Evolutionary conservation across 2,888 invertebrate species (phyloP), one percentile per base, ranked within the genome.

Genomic region (Schrankia costaestrigalis): DNA sequence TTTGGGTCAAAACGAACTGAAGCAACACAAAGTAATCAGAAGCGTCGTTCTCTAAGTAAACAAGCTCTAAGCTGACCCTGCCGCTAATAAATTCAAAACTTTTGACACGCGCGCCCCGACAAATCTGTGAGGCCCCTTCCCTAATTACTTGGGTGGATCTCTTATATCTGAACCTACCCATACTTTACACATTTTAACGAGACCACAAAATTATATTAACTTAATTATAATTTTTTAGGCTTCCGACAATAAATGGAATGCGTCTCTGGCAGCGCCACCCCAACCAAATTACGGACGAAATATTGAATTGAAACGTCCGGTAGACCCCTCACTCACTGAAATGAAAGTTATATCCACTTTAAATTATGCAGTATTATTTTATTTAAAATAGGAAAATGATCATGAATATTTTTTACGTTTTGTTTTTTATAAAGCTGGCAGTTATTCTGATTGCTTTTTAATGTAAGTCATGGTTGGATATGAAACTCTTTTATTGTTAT

Each of bases 261-360:
- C 40, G 41, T 47, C 31, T 29, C 41, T 11, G 19, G 21, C 5
- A n/a, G n/a, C 19, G 17, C 14, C 21, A 29, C 35, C 41, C 44
- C 31, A 31, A 42, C 35, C 33, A 28, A 51, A 51, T 55, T 51
- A 43, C 30, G 42, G 34, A 46, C 31, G 32, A 42, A 44, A 46
- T 52, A 52, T 55, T 44, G 46, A 48, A 52, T 52, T 55, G 43
- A 33, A 51, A 43, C 30, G 55, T 54, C 54, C 48, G 42, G 36
- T 27, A 28, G 38, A 13, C 14, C 19, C 18, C 11, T 13, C 18
- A 10, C 30, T 17, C 32, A 31, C 6, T 19, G 17, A 14, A 43
- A 39, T 28, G 26, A 22, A 41, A 35, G 41, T 33, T 31, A 46
- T 41, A 24, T 40, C 23, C 30, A 35, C 35, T 46, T 46, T 35